Evolutionary conservation across 2,888 invertebrate genomes (phyloP).

Genomic region (Deilephila elpenor): DNA sequence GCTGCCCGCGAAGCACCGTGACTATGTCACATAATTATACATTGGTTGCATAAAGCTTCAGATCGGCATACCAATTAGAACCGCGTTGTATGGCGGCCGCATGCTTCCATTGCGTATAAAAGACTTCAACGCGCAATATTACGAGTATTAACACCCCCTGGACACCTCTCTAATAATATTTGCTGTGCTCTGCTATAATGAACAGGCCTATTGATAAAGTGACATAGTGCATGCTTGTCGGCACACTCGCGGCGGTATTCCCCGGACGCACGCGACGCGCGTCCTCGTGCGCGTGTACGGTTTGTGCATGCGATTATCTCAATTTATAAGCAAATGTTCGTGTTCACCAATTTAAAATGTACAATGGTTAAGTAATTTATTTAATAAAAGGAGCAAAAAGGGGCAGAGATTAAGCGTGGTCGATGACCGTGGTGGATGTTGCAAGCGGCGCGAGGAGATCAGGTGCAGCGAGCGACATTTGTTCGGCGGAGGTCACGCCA

Average conservation of each 20-base stretch:
- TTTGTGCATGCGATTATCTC: neutral
- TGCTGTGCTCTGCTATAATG: too few relatives aligned
- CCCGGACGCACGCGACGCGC: neutral
- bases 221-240: too few relatives aligned
- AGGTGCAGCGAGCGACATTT: neutral
- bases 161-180: too few relatives aligned
- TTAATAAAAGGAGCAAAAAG: neutral
- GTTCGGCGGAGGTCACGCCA: neutral
- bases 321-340: neutral
- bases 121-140: slow-evolving; percentile 13
- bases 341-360: neutral
- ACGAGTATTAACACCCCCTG: neutral
- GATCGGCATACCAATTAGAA: neutral
- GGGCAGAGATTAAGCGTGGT: neutral
- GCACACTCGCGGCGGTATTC: neutral
- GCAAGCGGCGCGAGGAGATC: slow-evolving; percentile 22
- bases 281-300: neutral
- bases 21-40: neutral
- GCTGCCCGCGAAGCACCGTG: neutral
- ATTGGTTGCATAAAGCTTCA: neutral
- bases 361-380: neutral
- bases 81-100: neutral
- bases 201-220: too few relatives aligned
- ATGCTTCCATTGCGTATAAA: neutral
- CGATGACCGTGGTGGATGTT: neutral